Percentiles rank a stretch among this genome's conserved stretches.
Conservation (phyloP, 2,113 vertebrate species). For the Bombycilla garrulus region DNA sequence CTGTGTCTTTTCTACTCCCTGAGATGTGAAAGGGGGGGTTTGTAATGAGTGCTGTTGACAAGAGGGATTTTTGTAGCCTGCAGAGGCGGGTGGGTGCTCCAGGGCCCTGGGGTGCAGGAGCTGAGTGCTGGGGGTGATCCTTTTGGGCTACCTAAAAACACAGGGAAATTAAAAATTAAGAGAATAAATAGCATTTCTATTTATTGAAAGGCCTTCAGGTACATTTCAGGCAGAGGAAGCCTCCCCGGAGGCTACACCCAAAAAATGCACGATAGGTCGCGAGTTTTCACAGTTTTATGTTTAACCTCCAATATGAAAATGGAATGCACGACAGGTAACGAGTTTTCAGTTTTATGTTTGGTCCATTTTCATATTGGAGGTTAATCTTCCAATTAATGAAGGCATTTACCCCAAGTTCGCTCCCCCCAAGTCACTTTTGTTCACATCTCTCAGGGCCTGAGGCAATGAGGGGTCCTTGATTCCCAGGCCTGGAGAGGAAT, state of each 20-base stretch:
- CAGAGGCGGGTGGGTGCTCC: fast-evolving
- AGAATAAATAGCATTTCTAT: background rate
- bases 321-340: fast-evolving
- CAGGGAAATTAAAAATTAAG: fast-evolving
- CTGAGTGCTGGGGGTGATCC: background rate
- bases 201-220: background rate
- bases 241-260: background rate
- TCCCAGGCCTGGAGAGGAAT: background rate
- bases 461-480: background rate
- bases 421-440: fast-evolving
- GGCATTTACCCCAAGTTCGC: fast-evolving
- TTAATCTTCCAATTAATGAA: background rate
- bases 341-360: background rate
- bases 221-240: fast-evolving
- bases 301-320: too few relatives aligned
- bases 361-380: background rate
- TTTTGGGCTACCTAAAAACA: background rate
- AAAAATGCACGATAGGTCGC: fast-evolving
- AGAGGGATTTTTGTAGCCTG: background rate
- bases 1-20: background rate
- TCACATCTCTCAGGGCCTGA: fast-evolving
- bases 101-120: too few relatives aligned
- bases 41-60: background rate
- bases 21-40: background rate
- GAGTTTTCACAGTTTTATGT: background rate